These are phyloP conservation scores for Tonatia bakeri DNA, from an alignment of 2,113 vertebrate species.

Conservation along the genomic window DNA sequence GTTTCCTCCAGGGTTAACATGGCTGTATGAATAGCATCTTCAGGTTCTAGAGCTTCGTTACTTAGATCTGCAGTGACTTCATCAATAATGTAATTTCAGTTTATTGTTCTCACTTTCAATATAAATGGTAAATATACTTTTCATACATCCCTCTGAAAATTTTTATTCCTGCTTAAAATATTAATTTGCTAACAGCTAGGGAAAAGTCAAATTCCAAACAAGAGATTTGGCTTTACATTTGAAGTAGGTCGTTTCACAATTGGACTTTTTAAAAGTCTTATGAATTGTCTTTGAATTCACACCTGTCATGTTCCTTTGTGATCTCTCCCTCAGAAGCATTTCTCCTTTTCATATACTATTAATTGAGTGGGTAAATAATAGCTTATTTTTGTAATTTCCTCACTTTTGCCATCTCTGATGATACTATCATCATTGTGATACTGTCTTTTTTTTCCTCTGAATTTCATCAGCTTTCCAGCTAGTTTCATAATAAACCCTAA, in stretches of 20 bases:
- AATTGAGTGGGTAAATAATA: not conserved
- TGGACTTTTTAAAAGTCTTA: not conserved
- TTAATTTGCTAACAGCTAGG: conserved; percentile 2
- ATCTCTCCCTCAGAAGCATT: not conserved
- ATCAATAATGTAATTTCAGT: conserved; percentile 41
- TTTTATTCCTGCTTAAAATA: conserved; percentile 24
- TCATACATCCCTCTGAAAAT: not conserved
- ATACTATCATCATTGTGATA: not conserved
- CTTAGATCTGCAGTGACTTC: not conserved
- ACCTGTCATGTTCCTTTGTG: not conserved
- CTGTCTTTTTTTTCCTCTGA: not conserved
- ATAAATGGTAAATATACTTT: conserved; percentile 25
- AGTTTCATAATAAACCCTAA: not conserved
- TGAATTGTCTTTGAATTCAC: not conserved
- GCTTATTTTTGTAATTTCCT: not conserved
- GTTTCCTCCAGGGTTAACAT: not conserved
- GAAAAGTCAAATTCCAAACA: conserved; percentile 6
- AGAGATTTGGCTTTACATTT: not conserved
- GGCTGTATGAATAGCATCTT: not conserved
- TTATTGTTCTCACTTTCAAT: conserved; percentile 28
- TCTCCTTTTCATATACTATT: not conserved
- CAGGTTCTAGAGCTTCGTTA: not conserved
- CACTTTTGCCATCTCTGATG: not conserved
- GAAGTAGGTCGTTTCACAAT: not conserved
- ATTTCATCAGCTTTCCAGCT: not conserved